Base-by-base conservation (phyloP, 1,140 invertebrate species). In the Drosophila repletoides region DNA sequence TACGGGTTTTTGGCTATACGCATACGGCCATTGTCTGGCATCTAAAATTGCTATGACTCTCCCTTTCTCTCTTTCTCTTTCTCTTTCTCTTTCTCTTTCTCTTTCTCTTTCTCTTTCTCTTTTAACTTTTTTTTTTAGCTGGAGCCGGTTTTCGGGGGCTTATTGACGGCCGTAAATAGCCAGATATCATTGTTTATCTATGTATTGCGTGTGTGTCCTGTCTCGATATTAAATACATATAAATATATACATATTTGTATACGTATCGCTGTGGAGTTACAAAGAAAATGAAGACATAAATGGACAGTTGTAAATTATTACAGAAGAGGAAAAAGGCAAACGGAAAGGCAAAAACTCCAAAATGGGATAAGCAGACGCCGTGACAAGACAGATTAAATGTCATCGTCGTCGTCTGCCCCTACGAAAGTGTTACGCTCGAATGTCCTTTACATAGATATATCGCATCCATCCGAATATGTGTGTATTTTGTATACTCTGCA, bases 241-340 rank as follows among this genome's bases (percentile, higher is more conserved):
- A 67, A 43, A 63, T 59, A 52, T 45, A 38, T 22, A 19, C 7
- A 10, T 49, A 10, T 22, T 15, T 31, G 5, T 63, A 14, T 31
- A 41, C 40, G 34, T 38, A 34, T 36, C 28, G 40, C 40, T 29
- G 41, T 10, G 36, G 5, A 55, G 48, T 43, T 17, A 48, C 9
- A 26, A 63, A 31, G 28, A 36, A 53, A 68, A 61, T 63, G 31
- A 63, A 63, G 59, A 69, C 60, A 64, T 64, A 64, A 69, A 69
- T 64, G 66, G 66, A 40, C 66, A 69, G 73, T 83, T 77, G 73
- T 84, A 72, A 76, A 83, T 73, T 83, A 84, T 77, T 76, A 60
- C 48, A 40, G 59, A 80, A 68, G 63, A 73, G 56, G 38, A 17
- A 55, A 56, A 34, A 22, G 34, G 10, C n/a, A 46, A 33, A 29